A percentile compares a stretch with the other conserved stretches of the same genome.
Evolutionary conservation across 2,888 invertebrate species (phyloP).

Genomic region (Phania funesta): DNA sequence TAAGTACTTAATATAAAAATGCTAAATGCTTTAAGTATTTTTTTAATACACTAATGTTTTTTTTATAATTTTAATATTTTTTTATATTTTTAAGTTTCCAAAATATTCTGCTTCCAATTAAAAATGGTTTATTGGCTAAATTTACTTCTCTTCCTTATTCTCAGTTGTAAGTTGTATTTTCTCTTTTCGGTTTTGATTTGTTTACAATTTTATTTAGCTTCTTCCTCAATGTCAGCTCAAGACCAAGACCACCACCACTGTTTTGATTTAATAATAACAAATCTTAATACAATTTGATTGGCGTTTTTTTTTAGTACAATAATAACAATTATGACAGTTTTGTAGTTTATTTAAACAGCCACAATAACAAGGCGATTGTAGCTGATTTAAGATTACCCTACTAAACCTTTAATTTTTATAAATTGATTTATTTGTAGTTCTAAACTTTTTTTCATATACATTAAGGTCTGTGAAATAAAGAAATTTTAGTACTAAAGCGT

Average conservation of each 20-base stretch:
- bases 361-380: background rate
- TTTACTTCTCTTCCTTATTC: background rate
- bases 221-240: slow-evolving; percentile 45
- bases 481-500: too few relatives aligned
- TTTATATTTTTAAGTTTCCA: background rate
- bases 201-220: slow-evolving; percentile 1
- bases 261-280: slow-evolving; percentile 21
- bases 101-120: background rate
- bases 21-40: too few relatives aligned
- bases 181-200: background rate
- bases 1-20: too few relatives aligned
- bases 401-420: too few relatives aligned
- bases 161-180: background rate
- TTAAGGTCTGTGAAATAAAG: too few relatives aligned
- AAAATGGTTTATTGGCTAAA: slow-evolving; percentile 2
- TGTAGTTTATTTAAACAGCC: slow-evolving; percentile 41
- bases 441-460: too few relatives aligned
- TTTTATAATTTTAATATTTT: background rate
- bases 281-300: slow-evolving; percentile 33
- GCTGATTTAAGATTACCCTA: background rate
- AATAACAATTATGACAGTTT: slow-evolving; percentile 17
- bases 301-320: slow-evolving; percentile 11
- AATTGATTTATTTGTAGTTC: background rate
- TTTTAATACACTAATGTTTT: background rate
- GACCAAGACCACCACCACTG: slow-evolving; percentile 44